A percentile compares a stretch with the other conserved stretches of the same genome.
Conservation (phyloP, 1,140 invertebrate species). For the Halictus rubicundus region DNA sequence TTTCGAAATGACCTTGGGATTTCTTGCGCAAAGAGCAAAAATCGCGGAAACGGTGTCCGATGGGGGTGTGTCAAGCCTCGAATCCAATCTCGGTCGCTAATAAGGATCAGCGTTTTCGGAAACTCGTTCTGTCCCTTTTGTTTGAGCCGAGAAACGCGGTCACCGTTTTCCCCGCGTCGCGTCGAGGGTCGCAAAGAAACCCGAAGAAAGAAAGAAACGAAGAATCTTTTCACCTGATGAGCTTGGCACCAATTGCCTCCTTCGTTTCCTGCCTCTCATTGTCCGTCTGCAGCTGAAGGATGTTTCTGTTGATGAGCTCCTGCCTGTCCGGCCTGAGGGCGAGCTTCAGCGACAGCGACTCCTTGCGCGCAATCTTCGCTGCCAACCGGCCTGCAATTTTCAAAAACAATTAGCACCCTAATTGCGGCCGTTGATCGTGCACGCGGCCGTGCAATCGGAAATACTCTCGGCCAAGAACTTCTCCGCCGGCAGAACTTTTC, state of each 20-base stretch:
- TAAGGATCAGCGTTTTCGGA: no score
- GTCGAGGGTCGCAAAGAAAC: not conserved
- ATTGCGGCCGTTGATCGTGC: no score
- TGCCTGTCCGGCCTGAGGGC: slow-evolving; percentile 94
- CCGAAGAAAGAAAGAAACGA: not conserved
- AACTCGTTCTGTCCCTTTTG: not conserved
- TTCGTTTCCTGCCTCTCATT: slow-evolving; percentile 96
- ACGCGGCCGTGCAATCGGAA: no score
- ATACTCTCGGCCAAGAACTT: no score
- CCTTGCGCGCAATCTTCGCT: slow-evolving; percentile 95
- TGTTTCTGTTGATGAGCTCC: slow-evolving; percentile 98
- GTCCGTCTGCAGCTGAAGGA: slow-evolving; percentile 95
- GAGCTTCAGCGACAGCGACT: slow-evolving; percentile 96
- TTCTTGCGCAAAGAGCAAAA: no score
- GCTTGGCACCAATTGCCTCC: slow-evolving; percentile 95
- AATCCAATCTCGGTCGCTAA: no score
- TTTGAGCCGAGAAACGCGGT: not conserved
- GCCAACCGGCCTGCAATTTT: slow-evolving; percentile 84
- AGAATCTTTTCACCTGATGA: slow-evolving; percentile 86
- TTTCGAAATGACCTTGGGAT: no score
- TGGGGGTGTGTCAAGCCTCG: no score
- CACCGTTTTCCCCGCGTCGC: not conserved
- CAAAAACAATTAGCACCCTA: slow-evolving; percentile 30
- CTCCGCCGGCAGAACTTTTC: no score
- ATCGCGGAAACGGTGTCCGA: no score